phyloP scores from a whole-genome alignment of 2,797 vertebrate species.

The Hydrocynus forskahlii region DNA sequence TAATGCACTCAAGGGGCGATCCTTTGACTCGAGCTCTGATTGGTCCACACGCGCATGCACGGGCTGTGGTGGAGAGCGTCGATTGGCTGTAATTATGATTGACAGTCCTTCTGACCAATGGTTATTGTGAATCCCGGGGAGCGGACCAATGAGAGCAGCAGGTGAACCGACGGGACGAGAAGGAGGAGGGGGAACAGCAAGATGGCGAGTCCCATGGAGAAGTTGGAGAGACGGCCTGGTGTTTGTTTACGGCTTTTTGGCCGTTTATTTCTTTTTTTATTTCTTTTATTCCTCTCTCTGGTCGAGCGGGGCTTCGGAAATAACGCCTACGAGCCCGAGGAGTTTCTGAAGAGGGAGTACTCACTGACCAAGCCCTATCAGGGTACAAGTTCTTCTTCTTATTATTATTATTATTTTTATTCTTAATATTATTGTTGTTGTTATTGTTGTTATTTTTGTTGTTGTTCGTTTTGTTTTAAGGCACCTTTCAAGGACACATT shows the following conservation, averaged over 20 bases:
- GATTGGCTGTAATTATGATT: constrained; percentile 43
- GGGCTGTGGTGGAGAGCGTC: neutral
- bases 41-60: neutral
- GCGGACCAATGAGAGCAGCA: constrained; percentile 38
- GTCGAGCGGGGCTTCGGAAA: constrained; percentile 62
- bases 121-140: neutral
- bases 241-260: constrained; percentile 27
- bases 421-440: too few species aligned
- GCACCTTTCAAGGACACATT: too few species aligned
- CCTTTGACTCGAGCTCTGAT: neutral
- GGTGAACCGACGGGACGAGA: constrained; percentile 14
- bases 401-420: too few species aligned
- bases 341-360: constrained; percentile 91
- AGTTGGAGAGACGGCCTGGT: constrained; percentile 31
- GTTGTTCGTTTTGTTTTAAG: too few species aligned
- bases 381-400: constrained; percentile 70
- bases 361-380: constrained; percentile 91
- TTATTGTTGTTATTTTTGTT: too few species aligned
- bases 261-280: neutral
- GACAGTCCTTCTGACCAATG: constrained; percentile 19
- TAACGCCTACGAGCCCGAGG: constrained; percentile 80
- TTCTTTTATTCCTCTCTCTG: constrained; percentile 46
- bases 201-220: constrained; percentile 61
- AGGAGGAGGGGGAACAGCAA: constrained; percentile 57
- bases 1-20: too few species aligned